Percentiles rank a stretch among this genome's conserved stretches.
Conservation (phyloP, 2,113 vertebrate species). For the Planiliza haematocheilus region DNA sequence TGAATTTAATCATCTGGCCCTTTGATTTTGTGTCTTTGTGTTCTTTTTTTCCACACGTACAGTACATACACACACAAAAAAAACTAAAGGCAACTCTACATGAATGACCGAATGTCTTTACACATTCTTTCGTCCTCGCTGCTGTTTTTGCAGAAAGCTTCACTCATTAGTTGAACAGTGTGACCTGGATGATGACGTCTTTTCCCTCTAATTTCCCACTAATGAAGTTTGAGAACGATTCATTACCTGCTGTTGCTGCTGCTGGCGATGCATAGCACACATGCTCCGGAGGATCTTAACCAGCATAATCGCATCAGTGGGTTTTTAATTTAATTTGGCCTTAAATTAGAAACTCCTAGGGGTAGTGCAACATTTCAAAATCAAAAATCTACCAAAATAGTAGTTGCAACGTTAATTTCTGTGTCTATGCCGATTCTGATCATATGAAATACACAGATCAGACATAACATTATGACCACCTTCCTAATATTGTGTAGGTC, state of each 20-base stretch:
- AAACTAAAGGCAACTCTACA: not conserved
- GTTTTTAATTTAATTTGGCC: not conserved
- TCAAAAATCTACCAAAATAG: not conserved
- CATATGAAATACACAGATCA: no score
- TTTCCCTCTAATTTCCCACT: not conserved
- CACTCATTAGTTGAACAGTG: not conserved
- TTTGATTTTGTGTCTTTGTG: not conserved
- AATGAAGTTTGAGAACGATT: constrained; percentile 10
- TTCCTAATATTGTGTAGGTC: no score
- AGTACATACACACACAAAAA: not conserved
- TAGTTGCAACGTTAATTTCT: no score
- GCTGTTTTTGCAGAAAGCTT: not conserved
- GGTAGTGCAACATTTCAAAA: not conserved
- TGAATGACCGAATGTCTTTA: not conserved
- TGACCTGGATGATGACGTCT: not conserved
- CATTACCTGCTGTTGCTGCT: constrained; percentile 6
- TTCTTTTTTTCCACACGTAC: not conserved
- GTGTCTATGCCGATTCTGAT: no score
- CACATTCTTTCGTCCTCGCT: not conserved
- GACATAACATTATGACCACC: no score
- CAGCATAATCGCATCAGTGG: not conserved
- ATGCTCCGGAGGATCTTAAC: not conserved
- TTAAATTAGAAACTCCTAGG: constrained; percentile 13
- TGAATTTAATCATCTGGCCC: not conserved
- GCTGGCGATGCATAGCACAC: not conserved